Evolutionary conservation across 2,888 invertebrate genomes (phyloP).

Genomic region (Lycocerus yunnanus): DNA sequence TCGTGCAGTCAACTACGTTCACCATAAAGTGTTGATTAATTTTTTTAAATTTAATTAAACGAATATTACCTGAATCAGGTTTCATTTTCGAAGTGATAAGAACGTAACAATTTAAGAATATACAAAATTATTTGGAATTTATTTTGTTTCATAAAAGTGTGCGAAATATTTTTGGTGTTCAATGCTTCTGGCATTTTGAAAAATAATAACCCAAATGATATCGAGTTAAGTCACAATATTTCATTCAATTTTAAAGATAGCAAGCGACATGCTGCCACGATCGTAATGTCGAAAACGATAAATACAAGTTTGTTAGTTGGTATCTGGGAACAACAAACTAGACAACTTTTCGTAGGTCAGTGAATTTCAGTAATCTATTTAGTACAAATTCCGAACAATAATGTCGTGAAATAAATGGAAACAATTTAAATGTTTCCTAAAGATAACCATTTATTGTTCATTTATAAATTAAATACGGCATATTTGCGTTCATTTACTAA

Average conservation of each 20-base stretch:
- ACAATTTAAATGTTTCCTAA: neutral
- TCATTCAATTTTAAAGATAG: neutral
- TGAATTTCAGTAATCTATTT: conserved; percentile 1
- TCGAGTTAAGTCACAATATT: neutral
- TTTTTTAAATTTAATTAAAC: neutral
- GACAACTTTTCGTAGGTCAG: conserved; percentile 1
- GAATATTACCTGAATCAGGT: neutral
- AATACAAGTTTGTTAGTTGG: neutral
- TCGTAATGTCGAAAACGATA: neutral
- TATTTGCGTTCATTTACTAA: neutral
- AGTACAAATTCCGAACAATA: neutral
- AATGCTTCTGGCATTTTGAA: neutral
- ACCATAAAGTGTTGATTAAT: neutral
- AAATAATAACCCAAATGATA: neutral
- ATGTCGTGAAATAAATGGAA: neutral
- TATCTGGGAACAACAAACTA: neutral
- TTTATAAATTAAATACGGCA: neutral
- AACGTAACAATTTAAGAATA: neutral
- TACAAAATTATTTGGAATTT: neutral
- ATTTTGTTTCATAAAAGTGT: neutral
- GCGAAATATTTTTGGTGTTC: neutral
- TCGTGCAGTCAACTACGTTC: neutral
- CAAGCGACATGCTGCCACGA: neutral
- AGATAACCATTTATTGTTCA: neutral
- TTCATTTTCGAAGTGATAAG: neutral